phyloP scores from a whole-genome alignment of 2,888 invertebrate genomes.

The Linnaemya tessellans region DNA sequence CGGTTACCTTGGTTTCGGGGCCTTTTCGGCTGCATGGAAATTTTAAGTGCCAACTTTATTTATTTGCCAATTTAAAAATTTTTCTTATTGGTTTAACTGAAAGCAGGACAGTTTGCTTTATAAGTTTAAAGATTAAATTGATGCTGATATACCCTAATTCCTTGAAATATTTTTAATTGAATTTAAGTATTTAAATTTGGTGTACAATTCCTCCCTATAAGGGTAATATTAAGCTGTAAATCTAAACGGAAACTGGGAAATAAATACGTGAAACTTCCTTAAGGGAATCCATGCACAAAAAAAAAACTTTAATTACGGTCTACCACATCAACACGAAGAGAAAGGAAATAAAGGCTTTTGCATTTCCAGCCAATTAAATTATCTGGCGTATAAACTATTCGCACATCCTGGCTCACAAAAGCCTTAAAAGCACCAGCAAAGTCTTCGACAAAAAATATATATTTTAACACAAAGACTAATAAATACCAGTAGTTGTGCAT shows the following conservation, averaged over 20 bases:
- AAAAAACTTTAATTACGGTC: constrained; percentile 14
- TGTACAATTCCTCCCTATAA: no score
- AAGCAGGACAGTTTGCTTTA: no score
- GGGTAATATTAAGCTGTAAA: not conserved
- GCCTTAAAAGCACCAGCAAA: not conserved
- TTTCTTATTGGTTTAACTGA: no score
- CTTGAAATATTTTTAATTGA: no score
- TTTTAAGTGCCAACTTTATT: no score
- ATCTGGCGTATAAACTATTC: constrained; percentile 9
- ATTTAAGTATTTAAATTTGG: no score
- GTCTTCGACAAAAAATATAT: constrained; percentile 11
- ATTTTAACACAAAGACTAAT: not conserved
- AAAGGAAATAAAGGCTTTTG: constrained; percentile 5
- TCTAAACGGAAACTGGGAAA: not conserved
- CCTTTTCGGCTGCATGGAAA: no score
- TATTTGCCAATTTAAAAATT: no score
- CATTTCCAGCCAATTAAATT: constrained; percentile 40
- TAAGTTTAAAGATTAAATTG: no score
- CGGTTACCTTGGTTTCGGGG: no score
- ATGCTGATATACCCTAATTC: no score
- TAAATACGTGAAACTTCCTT: not conserved
- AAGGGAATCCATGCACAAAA: not conserved
- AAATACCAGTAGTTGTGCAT: not conserved
- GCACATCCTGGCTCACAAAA: not conserved
- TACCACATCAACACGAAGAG: not conserved